Evolutionary conservation across 1,140 invertebrate species (phyloP), one percentile per base, ranked within the genome.

Genomic region (Acyrthosiphon pisum): DNA sequence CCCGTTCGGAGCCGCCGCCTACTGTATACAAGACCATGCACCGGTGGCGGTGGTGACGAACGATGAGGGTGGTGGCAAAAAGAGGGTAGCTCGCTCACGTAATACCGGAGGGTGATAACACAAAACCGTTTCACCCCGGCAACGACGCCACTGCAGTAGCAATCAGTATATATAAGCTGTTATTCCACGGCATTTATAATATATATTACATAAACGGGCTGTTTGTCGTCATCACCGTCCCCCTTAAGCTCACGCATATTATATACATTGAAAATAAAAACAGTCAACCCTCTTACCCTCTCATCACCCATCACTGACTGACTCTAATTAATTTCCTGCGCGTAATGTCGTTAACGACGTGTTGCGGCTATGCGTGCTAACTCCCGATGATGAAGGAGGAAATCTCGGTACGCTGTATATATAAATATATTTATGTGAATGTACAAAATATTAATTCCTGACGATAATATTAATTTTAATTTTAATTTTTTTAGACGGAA

Each of bases 401-500:
- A 83, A 81, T 46, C 44, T 44, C 22, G 41, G 18, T 84, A 53
- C 35, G 22, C 35, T 37, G 11, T 50, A 37, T 50, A 50, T 91
- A 91, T 91, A 81, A 76, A 44, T 68, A 76, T 68, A 68, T 76
- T 11, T 44, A 41, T 91, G 11, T 18, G 20, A 37, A 26, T 48
- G 30, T n/a, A 84, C 2, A 37, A 26, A 41, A 84, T 44, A 84
- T 84, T 26, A 26, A 44, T 84, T 18, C 22, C 6, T 41, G 41
- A 37, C 22, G 44, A 91, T n/a, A 81, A 76, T 46, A 68, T 46
- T 46, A 30, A 60, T 37, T 60, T 68, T 91, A 1, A 37, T 91
- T 41, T 93, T 94, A 94, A 94, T 95, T 95, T 95, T 94, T 97
- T 93, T 97, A 99, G 98, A 99, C 98, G 95, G 99, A 99, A 96